These are phyloP conservation scores for Mormoops blainvillei DNA, from an alignment of 2,113 vertebrate species.

Conservation along the genomic window DNA sequence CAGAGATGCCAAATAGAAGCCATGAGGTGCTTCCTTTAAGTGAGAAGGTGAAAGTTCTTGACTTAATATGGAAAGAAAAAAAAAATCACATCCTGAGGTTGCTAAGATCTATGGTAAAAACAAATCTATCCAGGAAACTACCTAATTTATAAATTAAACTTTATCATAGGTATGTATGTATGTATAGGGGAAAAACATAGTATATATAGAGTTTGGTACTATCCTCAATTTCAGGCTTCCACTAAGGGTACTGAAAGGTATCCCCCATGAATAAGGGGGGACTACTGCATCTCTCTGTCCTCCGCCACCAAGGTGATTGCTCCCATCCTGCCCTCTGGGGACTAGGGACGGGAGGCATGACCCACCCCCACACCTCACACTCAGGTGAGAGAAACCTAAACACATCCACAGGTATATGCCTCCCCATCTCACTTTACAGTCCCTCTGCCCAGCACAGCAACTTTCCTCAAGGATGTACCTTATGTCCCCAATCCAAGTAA, in stretches of 20 bases:
- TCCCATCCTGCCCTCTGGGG: neutral
- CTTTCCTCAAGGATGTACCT: neutral
- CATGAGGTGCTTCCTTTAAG: neutral
- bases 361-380: neutral
- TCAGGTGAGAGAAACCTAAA: neutral
- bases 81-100: neutral
- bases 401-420: rapidly evolving
- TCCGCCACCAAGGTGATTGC: neutral
- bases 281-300: neutral
- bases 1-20: neutral
- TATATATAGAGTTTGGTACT: neutral
- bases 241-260: neutral
- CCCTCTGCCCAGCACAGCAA: neutral
- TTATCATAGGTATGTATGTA: neutral
- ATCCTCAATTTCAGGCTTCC: neutral
- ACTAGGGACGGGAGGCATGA: neutral
- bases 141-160: neutral
- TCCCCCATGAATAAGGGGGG: too few species aligned
- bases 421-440: too few species aligned
- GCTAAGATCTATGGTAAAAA: neutral
- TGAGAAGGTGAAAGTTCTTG: neutral
- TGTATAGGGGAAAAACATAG: neutral
- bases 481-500: neutral
- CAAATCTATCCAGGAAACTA: neutral
- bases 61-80: neutral